phyloP scores from a whole-genome alignment of 2,888 invertebrate genomes.

The Yponomeuta cagnagella region DNA sequence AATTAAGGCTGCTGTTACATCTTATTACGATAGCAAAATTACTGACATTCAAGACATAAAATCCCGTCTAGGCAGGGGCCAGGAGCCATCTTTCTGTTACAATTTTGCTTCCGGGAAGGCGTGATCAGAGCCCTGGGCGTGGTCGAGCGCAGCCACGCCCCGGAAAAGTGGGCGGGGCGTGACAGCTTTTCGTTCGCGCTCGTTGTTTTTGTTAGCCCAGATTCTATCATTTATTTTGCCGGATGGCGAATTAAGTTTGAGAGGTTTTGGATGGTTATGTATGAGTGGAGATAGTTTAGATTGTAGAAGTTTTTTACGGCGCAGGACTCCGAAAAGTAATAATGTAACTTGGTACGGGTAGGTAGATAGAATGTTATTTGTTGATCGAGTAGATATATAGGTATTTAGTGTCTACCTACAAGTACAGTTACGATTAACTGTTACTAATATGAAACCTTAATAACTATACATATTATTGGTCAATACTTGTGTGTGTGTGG shows the following conservation, averaged over 20 bases:
- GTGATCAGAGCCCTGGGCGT: slow-evolving; percentile 28
- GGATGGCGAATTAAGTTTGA: slow-evolving; percentile 5
- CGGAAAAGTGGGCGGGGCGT: slow-evolving; percentile 24
- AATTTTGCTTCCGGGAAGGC: slow-evolving; percentile 23
- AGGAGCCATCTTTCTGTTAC: background rate
- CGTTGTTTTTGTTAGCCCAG: slow-evolving; percentile 2
- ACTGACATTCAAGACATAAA: too few species aligned
- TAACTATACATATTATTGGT: too few species aligned
- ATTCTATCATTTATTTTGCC: background rate
- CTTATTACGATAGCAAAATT: too few species aligned
- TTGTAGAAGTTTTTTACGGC: background rate
- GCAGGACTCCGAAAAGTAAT: background rate
- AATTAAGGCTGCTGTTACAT: too few species aligned
- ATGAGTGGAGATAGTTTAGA: background rate
- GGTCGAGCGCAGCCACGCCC: slow-evolving; percentile 28
- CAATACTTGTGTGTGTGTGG: too few species aligned
- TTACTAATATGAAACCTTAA: too few species aligned
- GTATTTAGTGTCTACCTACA: too few species aligned
- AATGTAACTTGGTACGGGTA: background rate
- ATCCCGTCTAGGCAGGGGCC: background rate
- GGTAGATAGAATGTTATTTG: too few species aligned
- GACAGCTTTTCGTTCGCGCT: slow-evolving; percentile 3
- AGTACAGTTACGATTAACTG: too few species aligned
- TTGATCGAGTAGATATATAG: background rate
- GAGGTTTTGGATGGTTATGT: slow-evolving; percentile 3